These are phyloP conservation scores for Brachylomia viminalis DNA, from an alignment of 2,888 invertebrate species.

Conservation along the genomic window DNA sequence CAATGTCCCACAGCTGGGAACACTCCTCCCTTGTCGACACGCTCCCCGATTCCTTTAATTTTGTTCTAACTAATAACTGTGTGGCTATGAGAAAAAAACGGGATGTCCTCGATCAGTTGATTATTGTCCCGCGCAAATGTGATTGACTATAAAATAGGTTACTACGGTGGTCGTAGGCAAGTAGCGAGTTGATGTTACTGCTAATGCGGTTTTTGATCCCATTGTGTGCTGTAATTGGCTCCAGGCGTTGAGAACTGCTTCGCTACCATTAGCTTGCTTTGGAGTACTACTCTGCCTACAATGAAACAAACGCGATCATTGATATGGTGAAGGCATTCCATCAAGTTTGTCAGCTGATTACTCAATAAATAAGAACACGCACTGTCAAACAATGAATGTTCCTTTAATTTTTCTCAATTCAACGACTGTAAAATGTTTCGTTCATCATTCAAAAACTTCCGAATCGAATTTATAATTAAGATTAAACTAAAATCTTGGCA, in stretches of 20 bases:
- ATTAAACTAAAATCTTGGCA: slow-evolving; percentile 46
- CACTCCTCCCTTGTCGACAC: slow-evolving; percentile 19
- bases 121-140: slow-evolving; percentile 56
- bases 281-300: slow-evolving; percentile 7
- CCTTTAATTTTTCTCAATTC: background rate
- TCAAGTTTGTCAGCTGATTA: background rate
- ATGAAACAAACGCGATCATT: slow-evolving; percentile 4
- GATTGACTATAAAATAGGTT: slow-evolving; percentile 58
- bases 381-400: background rate
- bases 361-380: background rate
- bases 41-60: slow-evolving; percentile 52
- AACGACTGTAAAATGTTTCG: background rate
- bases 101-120: slow-evolving; percentile 58
- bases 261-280: slow-evolving; percentile 6
- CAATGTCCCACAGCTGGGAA: slow-evolving; percentile 43
- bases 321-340: slow-evolving; percentile 12
- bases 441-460: slow-evolving; percentile 15
- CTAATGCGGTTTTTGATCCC: slow-evolving; percentile 67
- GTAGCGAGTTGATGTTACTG: slow-evolving; percentile 38
- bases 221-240: slow-evolving; percentile 41
- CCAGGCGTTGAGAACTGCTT: slow-evolving; percentile 34
- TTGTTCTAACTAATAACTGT: slow-evolving; percentile 57
- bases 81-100: slow-evolving; percentile 50
- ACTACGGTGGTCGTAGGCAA: slow-evolving; percentile 46
- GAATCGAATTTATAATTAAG: slow-evolving; percentile 50